Evolutionary conservation across 2,888 invertebrate species (phyloP).

Genomic region (Esperia sulphurella): DNA sequence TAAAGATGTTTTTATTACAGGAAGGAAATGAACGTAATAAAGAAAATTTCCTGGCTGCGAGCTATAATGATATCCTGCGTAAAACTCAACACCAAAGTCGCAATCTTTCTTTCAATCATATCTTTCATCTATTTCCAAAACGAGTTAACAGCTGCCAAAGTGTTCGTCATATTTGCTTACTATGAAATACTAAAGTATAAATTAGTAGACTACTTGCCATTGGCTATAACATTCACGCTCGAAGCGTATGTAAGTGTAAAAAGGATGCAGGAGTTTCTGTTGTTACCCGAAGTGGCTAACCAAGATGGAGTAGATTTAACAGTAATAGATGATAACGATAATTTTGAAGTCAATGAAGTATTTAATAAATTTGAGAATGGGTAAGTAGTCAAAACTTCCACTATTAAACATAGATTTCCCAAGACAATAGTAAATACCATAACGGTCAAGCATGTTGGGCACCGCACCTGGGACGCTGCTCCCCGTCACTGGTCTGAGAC

Average conservation of each 20-base stretch:
- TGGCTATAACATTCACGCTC: constrained; percentile 86
- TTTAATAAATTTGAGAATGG: constrained; percentile 71
- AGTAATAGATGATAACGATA: constrained; percentile 43
- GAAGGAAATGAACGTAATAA: constrained; percentile 84
- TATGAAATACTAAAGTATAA: constrained; percentile 89
- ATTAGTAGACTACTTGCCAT: constrained; percentile 89
- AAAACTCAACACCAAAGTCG: constrained; percentile 87
- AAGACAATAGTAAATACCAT: no score
- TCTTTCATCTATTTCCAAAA: constrained; percentile 83
- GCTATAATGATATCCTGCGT: constrained; percentile 85
- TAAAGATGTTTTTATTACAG: constrained; percentile 38
- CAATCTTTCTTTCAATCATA: constrained; percentile 87
- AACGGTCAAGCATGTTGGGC: no score
- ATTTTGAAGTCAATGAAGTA: constrained; percentile 38
- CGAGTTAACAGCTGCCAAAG: constrained; percentile 84
- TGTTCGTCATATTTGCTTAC: constrained; percentile 89
- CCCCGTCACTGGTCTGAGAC: no score
- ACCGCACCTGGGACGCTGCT: no score
- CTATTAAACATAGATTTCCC: neutral
- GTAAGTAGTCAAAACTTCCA: constrained; percentile 36
- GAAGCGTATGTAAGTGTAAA: constrained; percentile 87
- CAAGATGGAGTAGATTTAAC: constrained; percentile 56
- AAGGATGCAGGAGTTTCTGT: constrained; percentile 83
- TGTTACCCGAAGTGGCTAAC: constrained; percentile 59
- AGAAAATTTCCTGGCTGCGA: constrained; percentile 82